A percentile compares a stretch with the other conserved stretches of the same genome.
Evolutionary conservation across 2,888 invertebrate genomes (phyloP).

Genomic region (Nemapogon koenigi): DNA sequence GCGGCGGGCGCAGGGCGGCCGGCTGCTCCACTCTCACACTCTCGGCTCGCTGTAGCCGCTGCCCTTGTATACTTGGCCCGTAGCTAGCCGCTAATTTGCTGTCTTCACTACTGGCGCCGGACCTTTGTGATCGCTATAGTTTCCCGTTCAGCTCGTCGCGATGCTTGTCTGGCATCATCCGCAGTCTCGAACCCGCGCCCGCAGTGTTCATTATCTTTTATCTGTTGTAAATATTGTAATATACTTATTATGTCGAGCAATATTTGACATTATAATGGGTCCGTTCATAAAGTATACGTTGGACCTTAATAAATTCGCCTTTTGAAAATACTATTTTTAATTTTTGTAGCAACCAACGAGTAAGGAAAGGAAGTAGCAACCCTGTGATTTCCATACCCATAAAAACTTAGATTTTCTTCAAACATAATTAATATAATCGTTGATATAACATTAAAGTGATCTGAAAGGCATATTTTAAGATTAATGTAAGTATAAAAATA

Average conservation of each 20-base stretch:
- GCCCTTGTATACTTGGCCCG: conserved; percentile 41
- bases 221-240: conserved; percentile 60
- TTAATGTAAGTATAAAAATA: conserved; percentile 43
- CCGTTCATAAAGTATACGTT: conserved; percentile 62
- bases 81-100: too few relatives aligned
- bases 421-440: too few relatives aligned
- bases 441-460: conserved; percentile 1
- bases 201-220: conserved; percentile 43
- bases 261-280: conserved; percentile 60
- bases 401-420: too few relatives aligned
- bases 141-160: too few relatives aligned
- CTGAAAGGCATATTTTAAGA: conserved; percentile 23
- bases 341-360: too few relatives aligned
- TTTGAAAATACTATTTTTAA: conserved; percentile 28
- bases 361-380: too few relatives aligned
- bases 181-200: conserved; percentile 22
- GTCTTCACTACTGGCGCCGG: too few relatives aligned
- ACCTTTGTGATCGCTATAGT: too few relatives aligned
- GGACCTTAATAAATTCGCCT: conserved; percentile 63
- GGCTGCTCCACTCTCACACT: conserved; percentile 22
- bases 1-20: conserved; percentile 30
- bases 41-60: conserved; percentile 31
- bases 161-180: too few relatives aligned
- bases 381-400: too few relatives aligned
- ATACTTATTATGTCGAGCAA: conserved; percentile 40